Evolutionary conservation across 2,888 invertebrate species (phyloP).

Genomic region (Psylliodes chrysocephalus): DNA sequence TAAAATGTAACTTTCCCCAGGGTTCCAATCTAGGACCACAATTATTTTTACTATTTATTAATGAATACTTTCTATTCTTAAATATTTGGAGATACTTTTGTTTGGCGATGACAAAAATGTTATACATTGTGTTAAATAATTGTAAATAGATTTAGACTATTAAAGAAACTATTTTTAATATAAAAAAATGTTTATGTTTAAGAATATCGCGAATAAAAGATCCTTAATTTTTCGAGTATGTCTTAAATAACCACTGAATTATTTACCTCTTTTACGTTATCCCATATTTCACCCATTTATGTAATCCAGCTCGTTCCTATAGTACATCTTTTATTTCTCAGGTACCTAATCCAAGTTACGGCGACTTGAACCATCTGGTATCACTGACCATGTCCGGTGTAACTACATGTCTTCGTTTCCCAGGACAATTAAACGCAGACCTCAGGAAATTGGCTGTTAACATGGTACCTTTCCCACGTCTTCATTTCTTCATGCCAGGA

Average conservation of each 20-base stretch:
- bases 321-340: background rate
- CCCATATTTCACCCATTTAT: background rate
- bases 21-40: too few species aligned
- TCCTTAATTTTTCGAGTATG: background rate
- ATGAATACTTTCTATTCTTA: too few species aligned
- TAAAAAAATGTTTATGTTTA: too few species aligned
- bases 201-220: too few species aligned
- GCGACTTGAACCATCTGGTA: slow-evolving; percentile 89
- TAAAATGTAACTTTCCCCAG: too few species aligned
- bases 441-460: slow-evolving; percentile 91
- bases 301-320: background rate
- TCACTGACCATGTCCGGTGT: slow-evolving; percentile 87
- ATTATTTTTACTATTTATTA: too few species aligned
- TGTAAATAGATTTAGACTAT: too few species aligned
- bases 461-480: slow-evolving; percentile 97
- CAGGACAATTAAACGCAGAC: slow-evolving; percentile 94
- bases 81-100: too few species aligned
- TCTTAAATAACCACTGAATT: background rate
- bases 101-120: too few species aligned
- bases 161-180: too few species aligned
- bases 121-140: too few species aligned
- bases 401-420: slow-evolving; percentile 87
- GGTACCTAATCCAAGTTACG: slow-evolving; percentile 81
- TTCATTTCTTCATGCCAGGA: slow-evolving; percentile 96
- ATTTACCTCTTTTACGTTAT: background rate